Conservation (phyloP, 2,888 invertebrate species). For the Capitulum mitella region DNA sequence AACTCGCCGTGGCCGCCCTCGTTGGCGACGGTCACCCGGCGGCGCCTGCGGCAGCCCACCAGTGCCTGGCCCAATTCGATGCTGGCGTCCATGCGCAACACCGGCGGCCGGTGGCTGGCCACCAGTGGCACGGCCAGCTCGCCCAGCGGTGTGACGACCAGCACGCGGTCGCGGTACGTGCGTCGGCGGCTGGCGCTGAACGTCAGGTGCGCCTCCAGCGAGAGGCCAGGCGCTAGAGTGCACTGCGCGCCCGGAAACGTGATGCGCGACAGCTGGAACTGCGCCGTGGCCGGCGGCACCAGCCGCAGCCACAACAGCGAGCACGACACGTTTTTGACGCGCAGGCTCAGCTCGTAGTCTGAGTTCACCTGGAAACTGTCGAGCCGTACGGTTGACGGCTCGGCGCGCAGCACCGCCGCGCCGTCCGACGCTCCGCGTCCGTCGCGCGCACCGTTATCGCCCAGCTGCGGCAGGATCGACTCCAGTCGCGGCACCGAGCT, state of each 20-base stretch:
- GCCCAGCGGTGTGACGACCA: slow-evolving; percentile 52
- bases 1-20: slow-evolving; percentile 58
- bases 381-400: slow-evolving; percentile 44
- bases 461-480: slow-evolving; percentile 48
- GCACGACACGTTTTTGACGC: slow-evolving; percentile 46
- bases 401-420: slow-evolving; percentile 60
- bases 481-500: slow-evolving; percentile 64
- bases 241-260: slow-evolving; percentile 60
- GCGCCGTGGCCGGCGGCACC: slow-evolving; percentile 45
- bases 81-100: neutral
- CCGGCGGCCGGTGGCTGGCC: slow-evolving; percentile 52
- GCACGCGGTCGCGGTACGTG: slow-evolving; percentile 47
- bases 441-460: slow-evolving; percentile 68
- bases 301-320: slow-evolving; percentile 51
- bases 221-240: slow-evolving; percentile 51
- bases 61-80: slow-evolving; percentile 34
- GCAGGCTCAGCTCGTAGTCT: slow-evolving; percentile 59
- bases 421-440: slow-evolving; percentile 75
- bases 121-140: slow-evolving; percentile 51
- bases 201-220: slow-evolving; percentile 51
- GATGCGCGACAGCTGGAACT: slow-evolving; percentile 69
- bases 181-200: slow-evolving; percentile 53
- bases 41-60: neutral
- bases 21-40: slow-evolving; percentile 40
- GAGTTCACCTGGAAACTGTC: slow-evolving; percentile 52